Percentiles rank a stretch among this genome's conserved stretches.
Conservation (phyloP, 2,113 vertebrate genomes). For the Rhinolophus sinicus region DNA sequence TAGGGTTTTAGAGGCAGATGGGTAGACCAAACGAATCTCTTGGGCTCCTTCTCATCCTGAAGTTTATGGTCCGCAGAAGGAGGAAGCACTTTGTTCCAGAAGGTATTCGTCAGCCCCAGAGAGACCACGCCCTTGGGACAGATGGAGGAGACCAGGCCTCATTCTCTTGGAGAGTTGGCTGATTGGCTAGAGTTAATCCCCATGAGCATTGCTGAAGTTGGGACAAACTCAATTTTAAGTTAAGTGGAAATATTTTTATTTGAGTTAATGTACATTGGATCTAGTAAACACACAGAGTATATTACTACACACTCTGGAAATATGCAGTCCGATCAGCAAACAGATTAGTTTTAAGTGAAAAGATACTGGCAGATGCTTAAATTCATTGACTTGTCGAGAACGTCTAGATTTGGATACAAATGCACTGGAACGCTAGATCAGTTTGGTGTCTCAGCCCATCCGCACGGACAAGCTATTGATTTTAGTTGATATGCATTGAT, state of each 20-base stretch:
- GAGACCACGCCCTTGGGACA: neutral
- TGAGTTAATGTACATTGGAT: constrained; percentile 63
- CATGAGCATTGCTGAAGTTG: neutral
- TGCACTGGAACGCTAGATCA: constrained; percentile 66
- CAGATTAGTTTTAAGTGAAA: constrained; percentile 78
- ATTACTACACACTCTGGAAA: constrained; percentile 36
- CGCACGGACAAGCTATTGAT: constrained; percentile 85
- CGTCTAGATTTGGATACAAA: constrained; percentile 80
- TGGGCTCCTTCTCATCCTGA: neutral
- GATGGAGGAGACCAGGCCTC: neutral
- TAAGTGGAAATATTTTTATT: constrained; percentile 78
- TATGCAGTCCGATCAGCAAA: constrained; percentile 70
- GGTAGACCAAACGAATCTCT: neutral
- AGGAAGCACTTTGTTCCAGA: neutral
- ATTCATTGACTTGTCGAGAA: constrained; percentile 81
- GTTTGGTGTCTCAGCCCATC: constrained; percentile 84
- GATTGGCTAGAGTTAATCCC: neutral
- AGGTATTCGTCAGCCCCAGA: neutral
- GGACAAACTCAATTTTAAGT: constrained; percentile 60
- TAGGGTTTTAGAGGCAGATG: neutral
- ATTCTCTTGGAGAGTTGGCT: neutral
- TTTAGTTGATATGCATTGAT: constrained; percentile 88
- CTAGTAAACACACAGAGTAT: constrained; percentile 68
- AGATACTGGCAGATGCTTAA: constrained; percentile 79
- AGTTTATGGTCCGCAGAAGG: neutral